Evolutionary conservation across 2,797 vertebrate genomes (phyloP).

Genomic region (Circus cinereus): DNA sequence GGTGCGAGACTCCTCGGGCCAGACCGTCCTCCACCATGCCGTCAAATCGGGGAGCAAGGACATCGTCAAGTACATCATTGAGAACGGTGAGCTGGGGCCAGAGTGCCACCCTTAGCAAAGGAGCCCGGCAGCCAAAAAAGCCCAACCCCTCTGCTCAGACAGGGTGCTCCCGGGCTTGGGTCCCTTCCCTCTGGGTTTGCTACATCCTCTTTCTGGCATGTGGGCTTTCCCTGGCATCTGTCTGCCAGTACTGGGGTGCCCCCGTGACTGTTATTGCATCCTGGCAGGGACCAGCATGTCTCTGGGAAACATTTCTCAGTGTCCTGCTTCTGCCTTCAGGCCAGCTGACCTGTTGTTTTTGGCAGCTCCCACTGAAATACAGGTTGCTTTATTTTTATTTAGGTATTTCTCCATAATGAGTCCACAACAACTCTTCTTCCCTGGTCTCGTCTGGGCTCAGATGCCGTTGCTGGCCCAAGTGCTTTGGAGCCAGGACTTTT

Average conservation of each 20-base stretch:
- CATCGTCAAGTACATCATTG: conserved; percentile 89
- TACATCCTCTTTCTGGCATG: background rate
- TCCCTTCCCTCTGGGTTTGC: background rate
- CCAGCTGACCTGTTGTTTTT: background rate
- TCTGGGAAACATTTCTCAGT: background rate
- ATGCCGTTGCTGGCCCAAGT: background rate
- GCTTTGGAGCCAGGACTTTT: background rate
- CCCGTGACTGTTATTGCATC: background rate
- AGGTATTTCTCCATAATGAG: background rate
- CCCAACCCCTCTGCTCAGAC: background rate
- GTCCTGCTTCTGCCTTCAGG: background rate
- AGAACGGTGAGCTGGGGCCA: conserved; percentile 80
- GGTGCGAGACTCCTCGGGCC: conserved; percentile 78
- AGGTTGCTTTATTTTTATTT: conserved; percentile 1
- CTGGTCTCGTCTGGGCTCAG: background rate
- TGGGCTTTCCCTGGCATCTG: background rate
- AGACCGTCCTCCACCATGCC: conserved; percentile 88
- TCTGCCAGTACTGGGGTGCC: background rate
- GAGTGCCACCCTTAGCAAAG: background rate
- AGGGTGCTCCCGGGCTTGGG: background rate
- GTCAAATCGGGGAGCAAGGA: conserved; percentile 89
- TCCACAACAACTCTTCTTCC: background rate
- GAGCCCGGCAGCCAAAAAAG: background rate
- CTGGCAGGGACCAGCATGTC: background rate
- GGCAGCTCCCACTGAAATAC: background rate